Base-by-base conservation (phyloP, 1,140 invertebrate genomes). In the Thaumatotibia leucotreta region DNA sequence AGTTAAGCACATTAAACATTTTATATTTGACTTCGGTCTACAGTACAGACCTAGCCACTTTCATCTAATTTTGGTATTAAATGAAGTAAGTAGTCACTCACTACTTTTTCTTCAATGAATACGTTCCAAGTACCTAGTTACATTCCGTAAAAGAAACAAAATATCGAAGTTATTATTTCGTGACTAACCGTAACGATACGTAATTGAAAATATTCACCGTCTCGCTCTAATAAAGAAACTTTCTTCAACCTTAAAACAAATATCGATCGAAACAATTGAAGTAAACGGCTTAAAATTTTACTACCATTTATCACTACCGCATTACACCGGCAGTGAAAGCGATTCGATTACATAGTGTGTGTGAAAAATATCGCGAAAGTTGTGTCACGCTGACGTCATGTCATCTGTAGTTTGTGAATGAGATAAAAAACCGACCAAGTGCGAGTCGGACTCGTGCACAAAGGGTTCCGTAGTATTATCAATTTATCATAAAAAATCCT, bases 281-380 rank as follows among this genome's bases (percentile, higher is more conserved):
- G n/a, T 39, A 14, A n/a, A 17, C 39, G 17, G 9, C 39, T 17
- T 14, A 14, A 20, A 45, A 45, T 14, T 45, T 45, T 20, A 45
- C 39, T 14, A 45, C 14, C 39, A 14, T 39, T 39, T 39, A 33
- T 52, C 49, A 24, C 49, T 52, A 20, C 50, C 50, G 50, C 27
- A 54, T 54, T 54, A 54, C 50, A 54, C 23, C 10, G 23, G 10
- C 49, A 11, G 24, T 27, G 52, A 58, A 58, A 58, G 52, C 27
- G 52, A 58, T n/a, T n/a, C n/a, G n/a, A n/a, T 58, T 58, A 58
- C 52, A 58, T 58, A 29, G 29, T 14, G 27, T 58, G 52, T 27
- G 52, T 52, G 24, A 58, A 58, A 58, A 58, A 58, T 58, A 58
- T 58, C 52, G 52, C 24, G 52, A 58, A 58, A 58, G 52, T 58